phyloP scores from a whole-genome alignment of 35 echinoderm and acorn worm species.

The Heliocidaris tuberculata region DNA sequence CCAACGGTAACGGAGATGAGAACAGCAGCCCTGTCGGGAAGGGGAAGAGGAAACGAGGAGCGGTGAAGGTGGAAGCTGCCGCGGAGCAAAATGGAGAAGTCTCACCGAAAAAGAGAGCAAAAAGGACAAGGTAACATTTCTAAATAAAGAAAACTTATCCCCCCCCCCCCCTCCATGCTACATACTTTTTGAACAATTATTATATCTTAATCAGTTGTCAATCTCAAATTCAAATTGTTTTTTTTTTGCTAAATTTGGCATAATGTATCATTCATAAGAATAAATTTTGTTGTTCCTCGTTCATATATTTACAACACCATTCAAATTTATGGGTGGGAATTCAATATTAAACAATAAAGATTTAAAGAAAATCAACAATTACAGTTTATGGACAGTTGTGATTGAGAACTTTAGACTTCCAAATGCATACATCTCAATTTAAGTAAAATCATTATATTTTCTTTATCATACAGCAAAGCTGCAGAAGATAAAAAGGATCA shows the following conservation, averaged over 20 bases:
- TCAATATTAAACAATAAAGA: not conserved
- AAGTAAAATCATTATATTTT: not conserved
- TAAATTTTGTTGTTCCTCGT: not conserved
- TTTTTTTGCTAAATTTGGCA: no score
- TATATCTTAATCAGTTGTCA: no score
- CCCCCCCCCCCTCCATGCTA: no score
- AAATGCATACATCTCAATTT: no score
- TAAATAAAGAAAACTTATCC: not conserved
- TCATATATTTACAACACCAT: not conserved
- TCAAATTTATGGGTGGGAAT: not conserved
- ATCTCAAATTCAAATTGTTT: no score
- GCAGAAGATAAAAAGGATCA: conserved; percentile 18
- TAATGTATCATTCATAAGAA: no score
- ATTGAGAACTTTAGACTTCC: no score
- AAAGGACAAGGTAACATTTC: conserved; percentile 2
- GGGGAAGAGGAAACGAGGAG: conserved; percentile 31
- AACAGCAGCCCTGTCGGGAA: conserved; percentile 44
- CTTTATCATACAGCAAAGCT: not conserved
- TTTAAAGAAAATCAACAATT: not conserved
- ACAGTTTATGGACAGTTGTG: not conserved
- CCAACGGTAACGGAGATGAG: conserved; percentile 27
- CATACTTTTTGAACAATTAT: no score
- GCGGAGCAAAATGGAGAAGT: not conserved
- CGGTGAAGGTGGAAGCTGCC: not conserved
- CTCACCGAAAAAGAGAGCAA: conserved; percentile 21